Evolutionary conservation across 2,888 invertebrate genomes (phyloP).

Genomic region (Drosophila paranaensis): DNA sequence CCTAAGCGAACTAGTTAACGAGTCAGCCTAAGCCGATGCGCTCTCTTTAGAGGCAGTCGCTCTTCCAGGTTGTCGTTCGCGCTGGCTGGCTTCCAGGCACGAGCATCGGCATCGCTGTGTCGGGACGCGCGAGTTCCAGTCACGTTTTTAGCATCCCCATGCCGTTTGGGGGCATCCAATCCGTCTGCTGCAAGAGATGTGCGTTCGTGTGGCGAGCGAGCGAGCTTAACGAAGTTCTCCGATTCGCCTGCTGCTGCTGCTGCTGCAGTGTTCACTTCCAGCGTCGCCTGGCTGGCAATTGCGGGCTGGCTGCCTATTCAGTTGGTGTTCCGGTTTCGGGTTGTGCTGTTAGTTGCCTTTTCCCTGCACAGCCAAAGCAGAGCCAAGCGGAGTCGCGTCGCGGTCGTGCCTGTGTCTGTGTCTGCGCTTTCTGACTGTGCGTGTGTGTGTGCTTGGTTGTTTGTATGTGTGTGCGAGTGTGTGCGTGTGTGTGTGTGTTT

Average conservation of each 20-base stretch:
- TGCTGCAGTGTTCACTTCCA: constrained; percentile 70
- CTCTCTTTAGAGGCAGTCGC: constrained; percentile 18
- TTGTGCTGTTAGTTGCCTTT: constrained; percentile 86
- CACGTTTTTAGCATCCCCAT: constrained; percentile 46
- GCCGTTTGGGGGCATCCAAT: constrained; percentile 30
- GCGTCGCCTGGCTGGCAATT: constrained; percentile 74
- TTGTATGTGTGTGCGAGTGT: constrained; percentile 32
- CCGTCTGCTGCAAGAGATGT: constrained; percentile 39
- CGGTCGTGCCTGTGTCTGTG: constrained; percentile 54
- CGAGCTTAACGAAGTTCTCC: constrained; percentile 25
- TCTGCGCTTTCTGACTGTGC: constrained; percentile 35
- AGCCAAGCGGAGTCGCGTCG: constrained; percentile 64
- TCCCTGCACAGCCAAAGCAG: constrained; percentile 76
- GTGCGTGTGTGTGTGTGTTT: constrained; percentile 31
- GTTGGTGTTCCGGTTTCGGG: constrained; percentile 86
- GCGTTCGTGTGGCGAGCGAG: constrained; percentile 29
- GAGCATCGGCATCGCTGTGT: constrained; percentile 17
- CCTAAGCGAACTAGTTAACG: constrained; percentile 36
- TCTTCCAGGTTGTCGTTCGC: constrained; percentile 2
- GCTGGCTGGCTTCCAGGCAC: constrained; percentile 34
- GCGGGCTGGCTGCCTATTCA: constrained; percentile 80
- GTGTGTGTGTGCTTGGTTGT: constrained; percentile 26
- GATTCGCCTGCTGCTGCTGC: constrained; percentile 29
- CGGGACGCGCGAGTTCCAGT: constrained; percentile 38
- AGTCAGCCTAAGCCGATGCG: constrained; percentile 1